Percentiles rank a stretch among this genome's conserved stretches.
Evolutionary conservation across 2,888 invertebrate species (phyloP).

Genomic region (Ellobium chinense): DNA sequence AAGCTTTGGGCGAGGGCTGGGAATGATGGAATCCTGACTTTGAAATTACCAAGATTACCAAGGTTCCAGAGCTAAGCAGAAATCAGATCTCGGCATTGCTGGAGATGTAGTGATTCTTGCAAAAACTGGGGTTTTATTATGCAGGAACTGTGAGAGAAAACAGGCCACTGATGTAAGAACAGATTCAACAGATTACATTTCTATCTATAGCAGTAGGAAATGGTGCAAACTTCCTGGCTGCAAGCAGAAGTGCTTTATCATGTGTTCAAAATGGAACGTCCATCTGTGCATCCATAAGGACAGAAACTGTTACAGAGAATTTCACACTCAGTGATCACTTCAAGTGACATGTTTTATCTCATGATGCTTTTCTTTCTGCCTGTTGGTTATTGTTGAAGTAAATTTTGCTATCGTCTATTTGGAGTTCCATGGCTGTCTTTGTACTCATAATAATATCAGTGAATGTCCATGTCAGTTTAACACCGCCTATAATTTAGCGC

Average conservation of each 20-base stretch:
- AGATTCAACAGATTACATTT: not conserved
- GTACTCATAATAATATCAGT: not conserved
- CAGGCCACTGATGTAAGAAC: not conserved
- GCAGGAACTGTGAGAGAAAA: not conserved
- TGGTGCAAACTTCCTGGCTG: not conserved
- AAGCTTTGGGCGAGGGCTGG: not conserved
- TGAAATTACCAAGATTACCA: not conserved
- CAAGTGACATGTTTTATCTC: not conserved
- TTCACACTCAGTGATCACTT: not conserved
- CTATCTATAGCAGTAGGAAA: not conserved
- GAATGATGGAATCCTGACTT: not conserved
- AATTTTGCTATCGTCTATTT: not conserved
- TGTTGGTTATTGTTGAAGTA: not conserved
- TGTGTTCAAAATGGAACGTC: not conserved
- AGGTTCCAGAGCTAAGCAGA: not conserved
- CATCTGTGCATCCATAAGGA: not conserved
- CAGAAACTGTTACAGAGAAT: not conserved
- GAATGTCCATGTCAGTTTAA: too few species aligned
- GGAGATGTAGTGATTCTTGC: not conserved
- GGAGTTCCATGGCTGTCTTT: not conserved
- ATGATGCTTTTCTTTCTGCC: not conserved
- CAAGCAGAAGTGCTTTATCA: not conserved
- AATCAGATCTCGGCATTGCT: not conserved
- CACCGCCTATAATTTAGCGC: too few species aligned
- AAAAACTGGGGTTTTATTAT: not conserved